Evolutionary conservation across 2,888 invertebrate genomes (phyloP).

Genomic region (Drosophila pseudotakahashii): DNA sequence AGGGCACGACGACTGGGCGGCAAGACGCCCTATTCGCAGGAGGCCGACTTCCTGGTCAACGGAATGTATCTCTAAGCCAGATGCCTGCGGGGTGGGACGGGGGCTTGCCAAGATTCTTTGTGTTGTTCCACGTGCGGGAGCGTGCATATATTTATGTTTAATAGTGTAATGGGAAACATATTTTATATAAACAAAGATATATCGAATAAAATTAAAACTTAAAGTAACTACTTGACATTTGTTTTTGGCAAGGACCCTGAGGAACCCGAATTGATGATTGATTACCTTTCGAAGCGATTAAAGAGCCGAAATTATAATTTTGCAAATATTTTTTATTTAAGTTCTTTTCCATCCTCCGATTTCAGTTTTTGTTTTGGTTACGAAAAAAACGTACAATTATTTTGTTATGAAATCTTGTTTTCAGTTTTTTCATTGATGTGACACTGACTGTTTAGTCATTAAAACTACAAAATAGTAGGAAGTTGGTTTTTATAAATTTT

Average conservation of each 20-base stretch:
- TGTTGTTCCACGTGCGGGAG: constrained; percentile 21
- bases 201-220: constrained; percentile 45
- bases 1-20: constrained; percentile 89
- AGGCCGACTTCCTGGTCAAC: constrained; percentile 98
- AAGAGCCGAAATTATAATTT: constrained; percentile 35
- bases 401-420: constrained; percentile 42
- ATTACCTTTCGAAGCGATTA: background rate
- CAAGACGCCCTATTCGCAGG: constrained; percentile 93
- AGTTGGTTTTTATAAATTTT: constrained; percentile 54
- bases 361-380: constrained; percentile 44
- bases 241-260: constrained; percentile 9
- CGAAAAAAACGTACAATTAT: constrained; percentile 47
- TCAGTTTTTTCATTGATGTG: constrained; percentile 41
- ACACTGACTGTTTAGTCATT: constrained; percentile 46
- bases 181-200: constrained; percentile 70
- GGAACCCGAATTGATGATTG: background rate
- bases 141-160: constrained; percentile 32
- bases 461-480: constrained; percentile 78
- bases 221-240: background rate
- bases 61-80: constrained; percentile 93
- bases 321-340: constrained; percentile 51
- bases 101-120: constrained; percentile 19
- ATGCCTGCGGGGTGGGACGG: background rate
- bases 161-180: constrained; percentile 64
- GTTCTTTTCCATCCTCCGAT: constrained; percentile 44